Evolutionary conservation across 2,797 vertebrate genomes (phyloP), one percentile per base, ranked within the genome.

Genomic region (Gobio occitaniae): DNA sequence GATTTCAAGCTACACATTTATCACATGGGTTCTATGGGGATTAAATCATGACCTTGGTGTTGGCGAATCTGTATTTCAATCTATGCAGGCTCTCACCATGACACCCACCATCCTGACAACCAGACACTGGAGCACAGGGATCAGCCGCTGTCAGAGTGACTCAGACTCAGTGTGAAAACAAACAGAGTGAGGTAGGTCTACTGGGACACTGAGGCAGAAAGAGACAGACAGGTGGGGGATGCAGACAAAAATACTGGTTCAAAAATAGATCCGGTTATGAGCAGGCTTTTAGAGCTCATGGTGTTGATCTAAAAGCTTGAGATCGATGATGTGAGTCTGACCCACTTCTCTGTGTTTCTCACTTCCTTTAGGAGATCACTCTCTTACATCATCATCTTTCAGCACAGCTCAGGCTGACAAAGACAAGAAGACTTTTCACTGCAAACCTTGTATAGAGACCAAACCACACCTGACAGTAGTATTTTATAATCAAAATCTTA

Each of bases 201-300:
- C 29, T 69, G 80, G 80, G 44, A 85, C 50, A 44, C 25, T 69
- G 52, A 48, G 80, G 10, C 38, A 83, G 70, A 80, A 76, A 82
- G 65, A 74, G 4, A 69, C 65, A 50, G 82, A 89, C 86, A 83
- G 86, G 13, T 69, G 84, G 86, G 50, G 44, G 86, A 48, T 32
- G 82, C 52, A 21, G 76, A 69, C 17, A 78, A 61, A 74, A 86
- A 68, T 80, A n/a, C 16, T 25, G 19, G 32, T 41, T 44, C 36
- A 79, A 83, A 85, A 80, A 81, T 72, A 84, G 80, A 21, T 25
- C 48, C 65, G 15, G 75, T 63, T 70, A 52, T 77, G 66, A 81
- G 48, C 13, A 0, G 36, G 72, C 72, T 84, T 69, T 83, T 84
- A 84, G n/a, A 68, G 50, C 48, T 69, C 44, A 16, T 15, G 6